phyloP scores from a whole-genome alignment of 1,140 invertebrate species.

The Drosophila persimilis region DNA sequence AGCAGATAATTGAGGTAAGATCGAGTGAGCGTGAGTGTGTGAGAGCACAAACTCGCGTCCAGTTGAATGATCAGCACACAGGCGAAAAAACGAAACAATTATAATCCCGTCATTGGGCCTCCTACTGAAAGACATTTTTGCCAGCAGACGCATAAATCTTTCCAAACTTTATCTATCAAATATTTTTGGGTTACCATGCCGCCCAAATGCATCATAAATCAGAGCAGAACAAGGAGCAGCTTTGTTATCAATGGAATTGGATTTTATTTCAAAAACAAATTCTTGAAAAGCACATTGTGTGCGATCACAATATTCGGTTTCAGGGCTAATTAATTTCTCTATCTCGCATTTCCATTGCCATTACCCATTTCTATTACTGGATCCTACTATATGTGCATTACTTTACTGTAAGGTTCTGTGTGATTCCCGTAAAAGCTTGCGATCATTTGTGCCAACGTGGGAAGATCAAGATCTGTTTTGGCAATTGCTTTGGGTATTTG shows the following conservation, averaged over 20 bases:
- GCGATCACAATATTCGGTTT: too few relatives aligned
- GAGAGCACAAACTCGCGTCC: too few relatives aligned
- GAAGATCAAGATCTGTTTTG: constrained; percentile 43
- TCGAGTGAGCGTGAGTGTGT: neutral
- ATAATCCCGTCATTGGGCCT: constrained; percentile 4
- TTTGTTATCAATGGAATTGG: constrained; percentile 45
- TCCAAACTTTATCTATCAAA: constrained; percentile 1
- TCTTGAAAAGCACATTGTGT: neutral
- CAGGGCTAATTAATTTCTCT: neutral
- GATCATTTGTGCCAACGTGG: constrained; percentile 16
- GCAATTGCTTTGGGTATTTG: constrained; percentile 25
- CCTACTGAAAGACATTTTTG: constrained; percentile 21
- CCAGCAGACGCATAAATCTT: constrained; percentile 14
- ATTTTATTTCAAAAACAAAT: constrained; percentile 20
- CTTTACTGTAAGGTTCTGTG: too few relatives aligned
- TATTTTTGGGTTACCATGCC: neutral
- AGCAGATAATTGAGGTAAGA: constrained; percentile 27
- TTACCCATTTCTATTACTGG: too few relatives aligned
- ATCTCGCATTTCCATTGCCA: too few relatives aligned
- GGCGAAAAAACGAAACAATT: constrained; percentile 18
- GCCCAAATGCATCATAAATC: neutral
- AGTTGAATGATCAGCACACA: constrained; percentile 5
- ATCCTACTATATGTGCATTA: too few relatives aligned
- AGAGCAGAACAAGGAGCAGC: constrained; percentile 21
- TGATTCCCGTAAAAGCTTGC: too few relatives aligned